These are phyloP conservation scores for Dermatemys mawii DNA, from an alignment of 2,113 vertebrate genomes.

Conservation along the genomic window DNA sequence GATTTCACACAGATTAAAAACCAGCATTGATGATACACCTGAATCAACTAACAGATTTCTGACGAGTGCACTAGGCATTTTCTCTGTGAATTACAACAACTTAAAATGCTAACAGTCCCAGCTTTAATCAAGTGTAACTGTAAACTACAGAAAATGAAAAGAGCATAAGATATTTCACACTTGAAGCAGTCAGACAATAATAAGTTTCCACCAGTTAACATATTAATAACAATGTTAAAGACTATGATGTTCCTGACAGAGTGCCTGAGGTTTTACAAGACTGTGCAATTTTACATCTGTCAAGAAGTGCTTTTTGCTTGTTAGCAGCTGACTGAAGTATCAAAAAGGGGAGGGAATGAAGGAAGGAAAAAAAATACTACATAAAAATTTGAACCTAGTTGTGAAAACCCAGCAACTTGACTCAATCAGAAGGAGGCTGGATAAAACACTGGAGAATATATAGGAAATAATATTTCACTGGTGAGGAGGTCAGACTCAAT, in stretches of 20 bases:
- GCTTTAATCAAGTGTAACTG: conserved; percentile 73
- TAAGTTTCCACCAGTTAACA: conserved; percentile 76
- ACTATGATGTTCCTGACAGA: conserved; percentile 53
- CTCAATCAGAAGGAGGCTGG: conserved; percentile 56
- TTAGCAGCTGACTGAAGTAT: conserved; percentile 66
- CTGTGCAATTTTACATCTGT: conserved; percentile 76
- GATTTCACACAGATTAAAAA: conserved; percentile 43
- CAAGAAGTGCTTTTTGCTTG: conserved; percentile 69
- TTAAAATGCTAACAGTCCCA: conserved; percentile 50
- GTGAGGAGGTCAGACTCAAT: conserved; percentile 54
- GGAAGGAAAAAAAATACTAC: background rate
- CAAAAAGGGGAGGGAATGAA: conserved; percentile 50
- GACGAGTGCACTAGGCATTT: conserved; percentile 12
- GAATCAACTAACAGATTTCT: conserved; percentile 53
- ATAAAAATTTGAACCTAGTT: conserved; percentile 55
- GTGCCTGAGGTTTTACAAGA: conserved; percentile 74
- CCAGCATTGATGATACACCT: background rate
- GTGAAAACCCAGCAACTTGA: conserved; percentile 53
- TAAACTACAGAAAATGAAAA: conserved; percentile 68
- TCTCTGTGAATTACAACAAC: conserved; percentile 60
- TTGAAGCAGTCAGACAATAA: conserved; percentile 70
- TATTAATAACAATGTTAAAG: conserved; percentile 77
- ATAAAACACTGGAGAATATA: conserved; percentile 42
- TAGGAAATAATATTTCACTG: conserved; percentile 47
- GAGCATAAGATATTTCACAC: conserved; percentile 63